Conservation (phyloP, 2,113 vertebrate species). For the Xenopus tropicalis region UCB_Xtro_10.0 CM004446.2:144756501-144757000, state of each 20-base stretch:
- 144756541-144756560: neutral
- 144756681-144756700: conserved; percentile 14
- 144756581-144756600: neutral
- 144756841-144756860: too few relatives aligned
- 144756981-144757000: too few relatives aligned
- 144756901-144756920: too few relatives aligned
- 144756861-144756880: too few relatives aligned
- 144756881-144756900: too few relatives aligned
- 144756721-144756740: neutral
- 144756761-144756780: too few relatives aligned
- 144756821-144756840: too few relatives aligned
- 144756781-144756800: too few relatives aligned
- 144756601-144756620: conserved; percentile 2
- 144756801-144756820: too few relatives aligned
- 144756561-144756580: neutral
- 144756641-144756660: neutral
- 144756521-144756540: neutral
- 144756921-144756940: too few relatives aligned
- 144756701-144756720: neutral
- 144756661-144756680: conserved; percentile 9
- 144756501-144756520: neutral
- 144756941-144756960: too few relatives aligned
- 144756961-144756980: too few relatives aligned
- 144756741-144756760: neutral
- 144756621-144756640: neutral